phyloP scores from a whole-genome alignment of 2,888 invertebrate genomes.

The Phorcus lineatus region DNA sequence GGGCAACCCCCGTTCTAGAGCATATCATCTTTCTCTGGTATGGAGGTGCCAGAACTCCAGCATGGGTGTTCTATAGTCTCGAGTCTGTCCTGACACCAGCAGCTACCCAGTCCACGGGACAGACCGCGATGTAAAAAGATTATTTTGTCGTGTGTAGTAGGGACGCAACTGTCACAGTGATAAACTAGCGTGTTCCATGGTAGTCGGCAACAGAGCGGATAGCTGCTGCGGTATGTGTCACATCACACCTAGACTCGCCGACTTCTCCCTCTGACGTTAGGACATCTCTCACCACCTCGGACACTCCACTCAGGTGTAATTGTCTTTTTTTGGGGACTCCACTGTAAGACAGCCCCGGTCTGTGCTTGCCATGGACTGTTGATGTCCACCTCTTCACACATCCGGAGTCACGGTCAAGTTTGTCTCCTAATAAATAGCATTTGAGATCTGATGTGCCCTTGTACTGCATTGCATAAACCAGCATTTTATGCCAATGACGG shows the following conservation, averaged over 20 bases:
- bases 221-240: neutral
- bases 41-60: neutral
- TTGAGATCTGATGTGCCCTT: conserved; percentile 8
- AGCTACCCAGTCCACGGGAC: too few relatives aligned
- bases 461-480: conserved; percentile 10
- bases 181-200: neutral
- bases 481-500: conserved; percentile 1
- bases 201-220: neutral
- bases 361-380: too few relatives aligned
- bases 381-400: too few relatives aligned
- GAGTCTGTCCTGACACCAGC: too few relatives aligned
- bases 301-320: neutral
- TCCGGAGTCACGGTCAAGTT: too few relatives aligned
- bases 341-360: too few relatives aligned
- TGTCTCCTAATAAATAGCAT: neutral
- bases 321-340: neutral
- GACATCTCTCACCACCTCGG: neutral
- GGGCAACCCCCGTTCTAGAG: conserved; percentile 15
- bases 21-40: neutral
- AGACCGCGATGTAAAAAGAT: too few relatives aligned
- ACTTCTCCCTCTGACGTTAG: neutral
- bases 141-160: too few relatives aligned
- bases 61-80: neutral
- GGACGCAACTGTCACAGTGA: neutral
- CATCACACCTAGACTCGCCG: neutral